Conservation (phyloP, 2,888 invertebrate genomes). For the Hipparchia semele region DNA sequence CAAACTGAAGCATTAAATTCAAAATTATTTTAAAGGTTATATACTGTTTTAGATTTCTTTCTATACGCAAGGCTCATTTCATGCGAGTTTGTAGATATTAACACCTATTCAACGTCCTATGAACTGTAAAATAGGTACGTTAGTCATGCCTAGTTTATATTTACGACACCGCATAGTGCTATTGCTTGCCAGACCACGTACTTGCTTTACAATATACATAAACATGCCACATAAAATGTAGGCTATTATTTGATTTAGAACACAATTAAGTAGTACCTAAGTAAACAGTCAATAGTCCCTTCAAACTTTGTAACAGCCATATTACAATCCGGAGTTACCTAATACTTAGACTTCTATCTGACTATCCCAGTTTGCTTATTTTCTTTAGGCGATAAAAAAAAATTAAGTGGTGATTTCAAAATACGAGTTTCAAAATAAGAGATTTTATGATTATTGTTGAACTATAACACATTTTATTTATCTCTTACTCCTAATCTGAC, state of each 20-base stretch:
- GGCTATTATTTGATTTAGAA: conserved; percentile 13
- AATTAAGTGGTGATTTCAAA: no score
- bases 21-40: no score
- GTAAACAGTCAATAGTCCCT: not conserved
- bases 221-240: conserved; percentile 19
- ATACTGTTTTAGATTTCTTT: no score
- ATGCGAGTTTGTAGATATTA: not conserved
- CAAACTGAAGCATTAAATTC: no score
- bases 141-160: conserved; percentile 27
- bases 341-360: no score
- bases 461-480: no score
- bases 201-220: conserved; percentile 31
- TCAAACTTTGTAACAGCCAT: not conserved
- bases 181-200: conserved; percentile 36
- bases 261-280: conserved; percentile 2
- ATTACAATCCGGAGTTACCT: not conserved
- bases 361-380: no score
- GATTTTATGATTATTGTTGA: no score
- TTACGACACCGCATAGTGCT: conserved; percentile 28
- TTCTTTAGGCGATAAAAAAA: no score
- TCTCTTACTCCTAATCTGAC: no score
- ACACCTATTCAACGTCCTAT: conserved; percentile 8
- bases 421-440: no score
- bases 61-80: not conserved
- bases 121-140: conserved; percentile 20